These are phyloP conservation scores for Hoplodrina blanda DNA, from an alignment of 2,888 invertebrate species.

Conservation along the genomic window DNA sequence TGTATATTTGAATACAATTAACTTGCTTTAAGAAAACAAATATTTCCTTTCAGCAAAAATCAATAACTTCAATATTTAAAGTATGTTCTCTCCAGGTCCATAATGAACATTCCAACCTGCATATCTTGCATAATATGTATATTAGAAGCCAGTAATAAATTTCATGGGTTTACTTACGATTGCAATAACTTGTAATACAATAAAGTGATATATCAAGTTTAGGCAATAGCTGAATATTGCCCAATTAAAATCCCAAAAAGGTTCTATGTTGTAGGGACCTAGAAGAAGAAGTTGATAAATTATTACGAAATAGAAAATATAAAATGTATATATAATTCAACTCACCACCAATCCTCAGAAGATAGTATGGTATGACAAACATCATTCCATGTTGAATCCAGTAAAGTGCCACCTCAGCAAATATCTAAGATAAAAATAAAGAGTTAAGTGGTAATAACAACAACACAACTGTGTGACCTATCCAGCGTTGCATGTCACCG, in stretches of 20 bases:
- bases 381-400: conserved; percentile 99
- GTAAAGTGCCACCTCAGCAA: conserved; percentile 97
- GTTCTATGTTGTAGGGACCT: conserved; percentile 96
- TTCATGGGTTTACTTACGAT: conserved; percentile 86
- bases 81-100: too few relatives aligned
- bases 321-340: conserved; percentile 46
- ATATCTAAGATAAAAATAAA: conserved; percentile 91
- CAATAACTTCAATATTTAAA: too few relatives aligned
- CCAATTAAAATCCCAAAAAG: conserved; percentile 94
- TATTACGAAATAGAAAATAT: conserved; percentile 20
- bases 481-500: too few relatives aligned
- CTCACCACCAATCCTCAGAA: conserved; percentile 96
- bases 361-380: conserved; percentile 98
- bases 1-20: too few relatives aligned
- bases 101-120: neutral
- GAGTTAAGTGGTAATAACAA: neutral
- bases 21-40: too few relatives aligned
- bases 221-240: conserved; percentile 94
- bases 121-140: conserved; percentile 5
- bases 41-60: too few relatives aligned
- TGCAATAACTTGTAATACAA: conserved; percentile 93
- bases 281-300: conserved; percentile 68
- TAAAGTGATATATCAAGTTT: conserved; percentile 96
- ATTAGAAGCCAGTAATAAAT: conserved; percentile 32
- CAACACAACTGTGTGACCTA: neutral